Evolutionary conservation across 2,797 vertebrate species (phyloP).

Genomic region (Manis crassicaudata): DNA sequence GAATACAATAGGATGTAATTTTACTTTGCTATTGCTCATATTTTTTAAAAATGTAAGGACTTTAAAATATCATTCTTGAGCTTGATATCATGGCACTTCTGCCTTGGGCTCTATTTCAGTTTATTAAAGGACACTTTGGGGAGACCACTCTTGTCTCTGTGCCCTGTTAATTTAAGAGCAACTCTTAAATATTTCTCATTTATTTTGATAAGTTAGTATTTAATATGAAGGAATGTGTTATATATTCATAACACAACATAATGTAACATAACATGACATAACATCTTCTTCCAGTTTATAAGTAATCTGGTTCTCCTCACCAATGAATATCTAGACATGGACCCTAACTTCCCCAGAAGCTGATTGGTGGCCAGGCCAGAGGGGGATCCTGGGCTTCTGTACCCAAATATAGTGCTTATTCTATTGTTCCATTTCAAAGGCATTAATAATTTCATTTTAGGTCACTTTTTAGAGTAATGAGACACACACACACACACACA

Average conservation of each 20-base stretch:
- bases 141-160: not conserved
- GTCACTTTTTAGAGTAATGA: conserved; percentile 4
- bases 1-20: not conserved
- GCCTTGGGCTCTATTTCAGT: not conserved
- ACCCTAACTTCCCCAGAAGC: not conserved
- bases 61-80: not conserved
- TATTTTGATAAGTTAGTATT: conserved; percentile 16
- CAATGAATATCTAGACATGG: not conserved
- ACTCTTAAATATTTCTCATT: conserved; percentile 22
- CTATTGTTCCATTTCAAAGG: not conserved
- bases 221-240: conserved; percentile 27
- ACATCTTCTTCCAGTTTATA: not conserved
- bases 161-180: not conserved
- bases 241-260: not conserved
- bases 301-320: not conserved
- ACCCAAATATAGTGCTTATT: not conserved
- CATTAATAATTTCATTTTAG: not conserved
- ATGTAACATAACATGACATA: not conserved
- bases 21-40: not conserved
- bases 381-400: not conserved
- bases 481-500: not conserved
- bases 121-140: not conserved
- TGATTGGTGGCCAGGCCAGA: not conserved
- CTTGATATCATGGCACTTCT: not conserved
- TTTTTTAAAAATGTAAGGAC: not conserved